Evolutionary conservation across 2,113 vertebrate genomes (phyloP).

Genomic region (Mesembrinibis cayennensis): DNA sequence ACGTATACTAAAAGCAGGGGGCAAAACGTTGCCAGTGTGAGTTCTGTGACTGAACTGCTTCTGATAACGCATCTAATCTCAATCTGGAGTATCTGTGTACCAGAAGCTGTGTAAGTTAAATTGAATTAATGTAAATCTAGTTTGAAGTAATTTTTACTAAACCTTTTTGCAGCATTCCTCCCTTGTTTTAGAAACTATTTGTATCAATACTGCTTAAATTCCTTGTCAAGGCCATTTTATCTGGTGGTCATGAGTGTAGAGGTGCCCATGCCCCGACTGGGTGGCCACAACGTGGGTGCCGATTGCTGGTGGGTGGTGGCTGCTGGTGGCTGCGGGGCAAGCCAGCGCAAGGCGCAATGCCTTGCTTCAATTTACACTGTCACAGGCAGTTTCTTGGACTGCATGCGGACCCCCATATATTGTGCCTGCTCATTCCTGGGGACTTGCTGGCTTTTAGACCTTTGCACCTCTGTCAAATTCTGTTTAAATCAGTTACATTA

Average conservation of each 20-base stretch:
- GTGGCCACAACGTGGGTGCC: not conserved
- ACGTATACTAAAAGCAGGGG: not conserved
- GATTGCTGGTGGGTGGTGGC: not conserved
- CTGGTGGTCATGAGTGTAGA: not conserved
- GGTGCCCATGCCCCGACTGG: rapidly evolving
- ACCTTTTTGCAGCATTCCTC: not conserved
- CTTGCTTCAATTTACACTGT: not conserved
- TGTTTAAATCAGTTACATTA: not conserved
- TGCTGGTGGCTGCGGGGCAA: not conserved
- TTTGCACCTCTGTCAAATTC: not conserved
- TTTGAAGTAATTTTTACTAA: not conserved
- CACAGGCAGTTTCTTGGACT: not conserved
- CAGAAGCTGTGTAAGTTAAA: not conserved
- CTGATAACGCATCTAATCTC: not conserved
- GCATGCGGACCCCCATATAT: rapidly evolving
- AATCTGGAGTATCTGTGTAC: not conserved
- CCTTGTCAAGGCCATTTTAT: not conserved
- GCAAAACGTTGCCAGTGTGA: not conserved
- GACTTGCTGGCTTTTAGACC: not conserved
- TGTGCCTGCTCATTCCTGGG: not conserved
- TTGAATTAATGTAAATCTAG: not conserved
- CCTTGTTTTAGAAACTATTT: not conserved
- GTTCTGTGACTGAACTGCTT: not conserved
- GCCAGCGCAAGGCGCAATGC: rapidly evolving
- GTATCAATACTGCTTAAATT: not conserved